Evolutionary conservation across 1,140 invertebrate genomes (phyloP).

Genomic region (Heliothis virescens): DNA sequence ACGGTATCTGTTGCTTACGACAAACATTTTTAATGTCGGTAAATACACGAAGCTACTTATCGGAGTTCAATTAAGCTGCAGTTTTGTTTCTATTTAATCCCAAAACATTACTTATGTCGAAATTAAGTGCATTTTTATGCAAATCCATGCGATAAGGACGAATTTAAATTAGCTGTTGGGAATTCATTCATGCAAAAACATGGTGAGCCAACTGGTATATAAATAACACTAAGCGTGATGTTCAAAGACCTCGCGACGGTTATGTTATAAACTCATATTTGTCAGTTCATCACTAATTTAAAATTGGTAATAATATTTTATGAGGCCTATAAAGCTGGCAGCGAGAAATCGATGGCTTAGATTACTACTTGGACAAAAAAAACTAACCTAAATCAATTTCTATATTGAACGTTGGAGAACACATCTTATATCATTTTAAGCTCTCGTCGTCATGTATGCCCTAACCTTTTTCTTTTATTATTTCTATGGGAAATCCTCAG

Average conservation of each 20-base stretch:
- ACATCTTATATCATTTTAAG: too few relatives aligned
- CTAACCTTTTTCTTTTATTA: too few relatives aligned
- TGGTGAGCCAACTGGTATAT: not conserved
- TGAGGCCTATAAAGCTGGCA: too few relatives aligned
- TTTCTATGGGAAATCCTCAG: too few relatives aligned
- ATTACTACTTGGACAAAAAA: too few relatives aligned
- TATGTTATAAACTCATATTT: conserved; percentile 4
- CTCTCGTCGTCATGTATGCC: too few relatives aligned
- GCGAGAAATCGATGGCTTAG: too few relatives aligned
- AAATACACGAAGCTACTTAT: conserved; percentile 29
- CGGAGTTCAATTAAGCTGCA: conserved; percentile 45
- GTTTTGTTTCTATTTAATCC: conserved; percentile 43
- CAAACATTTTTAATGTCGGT: conserved; percentile 25
- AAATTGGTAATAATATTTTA: not conserved
- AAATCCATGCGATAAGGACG: conserved; percentile 21
- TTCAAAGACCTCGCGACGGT: conserved; percentile 20
- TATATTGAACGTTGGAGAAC: too few relatives aligned
- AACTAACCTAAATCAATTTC: too few relatives aligned
- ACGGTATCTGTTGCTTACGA: conserved; percentile 20
- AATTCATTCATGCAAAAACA: conserved; percentile 39
- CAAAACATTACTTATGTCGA: conserved; percentile 45
- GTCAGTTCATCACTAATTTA: not conserved
- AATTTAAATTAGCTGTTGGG: conserved; percentile 31
- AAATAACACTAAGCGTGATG: conserved; percentile 18
- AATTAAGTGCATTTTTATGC: conserved; percentile 46